phyloP scores from a whole-genome alignment of 2,888 invertebrate species.

The Papilio gigon region DNA sequence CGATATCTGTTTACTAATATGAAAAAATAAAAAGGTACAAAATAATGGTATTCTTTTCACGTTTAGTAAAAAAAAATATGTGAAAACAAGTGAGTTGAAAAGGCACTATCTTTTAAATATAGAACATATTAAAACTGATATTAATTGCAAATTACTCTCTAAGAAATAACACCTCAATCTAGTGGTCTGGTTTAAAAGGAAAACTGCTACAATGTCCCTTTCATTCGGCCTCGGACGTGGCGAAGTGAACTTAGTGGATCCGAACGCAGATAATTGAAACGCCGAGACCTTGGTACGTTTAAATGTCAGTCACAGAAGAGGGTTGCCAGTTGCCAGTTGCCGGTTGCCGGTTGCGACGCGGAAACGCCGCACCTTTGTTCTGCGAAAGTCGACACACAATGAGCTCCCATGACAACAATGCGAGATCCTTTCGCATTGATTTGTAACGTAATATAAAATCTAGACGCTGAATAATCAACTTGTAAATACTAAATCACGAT shows the following conservation, averaged over 20 bases:
- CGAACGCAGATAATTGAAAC: slow-evolving; percentile 23
- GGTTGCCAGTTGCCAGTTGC: slow-evolving; percentile 53
- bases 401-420: slow-evolving; percentile 64
- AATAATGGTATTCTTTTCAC: too few relatives aligned
- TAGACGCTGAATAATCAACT: slow-evolving; percentile 49
- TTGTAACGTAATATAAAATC: slow-evolving; percentile 55
- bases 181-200: background rate
- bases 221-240: slow-evolving; percentile 15
- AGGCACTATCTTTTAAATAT: too few relatives aligned
- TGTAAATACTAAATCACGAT: slow-evolving; percentile 49
- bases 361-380: slow-evolving; percentile 69
- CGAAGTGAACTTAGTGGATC: slow-evolving; percentile 15
- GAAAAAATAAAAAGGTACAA: too few relatives aligned
- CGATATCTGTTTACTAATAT: background rate
- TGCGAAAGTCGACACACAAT: slow-evolving; percentile 59
- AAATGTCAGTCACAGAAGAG: slow-evolving; percentile 70
- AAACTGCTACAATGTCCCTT: slow-evolving; percentile 22
- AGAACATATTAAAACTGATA: background rate
- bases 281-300: slow-evolving; percentile 70
- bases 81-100: too few relatives aligned
- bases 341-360: slow-evolving; percentile 70
- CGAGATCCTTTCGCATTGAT: slow-evolving; percentile 59
- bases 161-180: background rate
- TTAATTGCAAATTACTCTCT: background rate
- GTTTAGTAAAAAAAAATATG: background rate